phyloP scores from a whole-genome alignment of 2,113 vertebrate genomes.

The Seriola dumerili region DNA sequence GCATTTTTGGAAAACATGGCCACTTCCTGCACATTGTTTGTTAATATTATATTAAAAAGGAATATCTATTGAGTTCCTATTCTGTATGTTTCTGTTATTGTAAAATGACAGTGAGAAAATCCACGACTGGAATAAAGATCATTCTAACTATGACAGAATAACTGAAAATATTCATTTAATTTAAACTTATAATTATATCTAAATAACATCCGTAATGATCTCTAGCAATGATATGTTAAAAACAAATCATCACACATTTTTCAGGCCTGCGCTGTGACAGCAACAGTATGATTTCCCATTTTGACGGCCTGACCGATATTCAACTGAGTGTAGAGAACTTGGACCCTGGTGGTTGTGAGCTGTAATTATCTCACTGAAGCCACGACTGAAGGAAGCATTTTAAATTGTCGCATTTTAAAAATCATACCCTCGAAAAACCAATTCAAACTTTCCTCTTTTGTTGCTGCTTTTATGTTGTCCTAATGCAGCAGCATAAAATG shows the following conservation, averaged over 20 bases:
- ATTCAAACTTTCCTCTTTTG: no score
- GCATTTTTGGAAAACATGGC: background rate
- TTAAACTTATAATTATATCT: background rate
- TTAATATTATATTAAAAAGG: background rate
- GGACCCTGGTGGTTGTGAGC: background rate
- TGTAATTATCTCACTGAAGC: constrained; percentile 7
- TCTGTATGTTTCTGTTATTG: background rate
- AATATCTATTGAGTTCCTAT: background rate
- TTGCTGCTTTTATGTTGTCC: background rate
- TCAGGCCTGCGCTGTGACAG: background rate
- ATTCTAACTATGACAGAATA: background rate
- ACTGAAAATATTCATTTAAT: background rate
- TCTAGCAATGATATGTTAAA: background rate
- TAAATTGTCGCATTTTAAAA: background rate
- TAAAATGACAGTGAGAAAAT: background rate
- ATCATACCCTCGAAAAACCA: background rate
- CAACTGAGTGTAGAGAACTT: background rate
- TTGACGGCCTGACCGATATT: constrained; percentile 1
- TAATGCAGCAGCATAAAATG: background rate
- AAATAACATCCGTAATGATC: background rate
- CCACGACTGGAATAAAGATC: background rate
- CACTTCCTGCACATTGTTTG: no score
- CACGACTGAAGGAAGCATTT: background rate
- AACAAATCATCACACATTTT: background rate
- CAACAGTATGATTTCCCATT: background rate